Base-by-base conservation (phyloP, 2,113 vertebrate species). In the Conger conger region DNA sequence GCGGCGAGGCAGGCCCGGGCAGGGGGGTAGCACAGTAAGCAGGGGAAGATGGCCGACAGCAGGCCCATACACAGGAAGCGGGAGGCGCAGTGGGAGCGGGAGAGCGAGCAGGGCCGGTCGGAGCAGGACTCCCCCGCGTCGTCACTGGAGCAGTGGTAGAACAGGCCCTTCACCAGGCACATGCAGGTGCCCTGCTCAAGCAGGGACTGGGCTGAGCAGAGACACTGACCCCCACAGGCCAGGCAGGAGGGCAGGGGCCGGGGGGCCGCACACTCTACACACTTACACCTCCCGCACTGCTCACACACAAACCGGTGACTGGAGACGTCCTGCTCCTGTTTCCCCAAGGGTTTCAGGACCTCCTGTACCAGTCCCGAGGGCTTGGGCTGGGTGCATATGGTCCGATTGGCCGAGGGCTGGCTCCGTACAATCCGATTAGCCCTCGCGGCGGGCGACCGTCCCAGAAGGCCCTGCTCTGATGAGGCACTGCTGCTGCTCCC, bases 171-270 rank as follows among this genome's bases (percentile, higher is more conserved):
- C 80, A 98, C 97, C 87, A 99, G 89, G 88, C 98, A 99, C 97
- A 99, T 99, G 91, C 98, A 99, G n/a, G 97, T 99, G 89, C 97
- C 92, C 0, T 99, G 97, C 90, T 99, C 98, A 94, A 99, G 95
- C 86, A 97, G 96, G 91, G 96, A 97, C 93, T 99, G 97, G 0
- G 97, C 97, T 0, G 98, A 99, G 93, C 98, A 99, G 18, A 99
- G 91, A 92, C 97, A 99, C 91, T 98, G 97, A 79, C 96, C 95
- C 88, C 97, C 95, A 79, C 98, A 99, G 77, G 97, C 97, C 95
- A 98, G 85, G 87, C 97, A 97, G 0, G 98, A 96, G 0, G 98
- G 98, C 87, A 99, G 96, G 68, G 96, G 94, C 90, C 97, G 88
- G 0, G 98, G 98, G 0, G 97, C 96, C 5, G 97, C 98, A 93